Conservation (phyloP, 2,797 vertebrate genomes). For the Dallia pectoralis region DNA sequence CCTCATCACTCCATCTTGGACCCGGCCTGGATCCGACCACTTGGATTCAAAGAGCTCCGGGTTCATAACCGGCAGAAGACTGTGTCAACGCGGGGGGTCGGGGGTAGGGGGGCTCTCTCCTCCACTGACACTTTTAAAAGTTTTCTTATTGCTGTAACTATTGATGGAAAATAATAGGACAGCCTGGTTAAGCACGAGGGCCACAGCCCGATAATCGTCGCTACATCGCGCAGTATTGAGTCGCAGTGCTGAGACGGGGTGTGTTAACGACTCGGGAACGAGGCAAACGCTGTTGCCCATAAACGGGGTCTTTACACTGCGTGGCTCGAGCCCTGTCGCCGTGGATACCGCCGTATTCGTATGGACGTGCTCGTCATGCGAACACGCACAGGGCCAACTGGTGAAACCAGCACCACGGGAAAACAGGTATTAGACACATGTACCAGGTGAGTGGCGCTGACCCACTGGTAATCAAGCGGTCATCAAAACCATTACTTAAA, state of each 20-base stretch:
- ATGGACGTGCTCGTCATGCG: background rate
- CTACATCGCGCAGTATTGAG: background rate
- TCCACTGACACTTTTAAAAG: background rate
- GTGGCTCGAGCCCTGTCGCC: background rate
- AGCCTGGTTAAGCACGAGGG: background rate
- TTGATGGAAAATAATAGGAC: no score
- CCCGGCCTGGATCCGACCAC: background rate
- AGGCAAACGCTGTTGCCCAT: constrained; percentile 5
- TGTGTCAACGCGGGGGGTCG: background rate
- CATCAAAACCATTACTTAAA: constrained; percentile 54
- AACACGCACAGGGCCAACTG: background rate
- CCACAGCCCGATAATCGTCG: background rate
- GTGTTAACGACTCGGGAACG: background rate
- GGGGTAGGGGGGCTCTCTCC: background rate
- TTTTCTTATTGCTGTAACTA: background rate
- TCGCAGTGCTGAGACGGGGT: background rate
- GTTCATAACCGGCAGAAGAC: background rate
- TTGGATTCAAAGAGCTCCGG: background rate
- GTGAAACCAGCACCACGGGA: constrained; percentile 15
- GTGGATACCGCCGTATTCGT: background rate
- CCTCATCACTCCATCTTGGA: constrained; percentile 1
- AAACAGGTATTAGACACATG: constrained; percentile 32
- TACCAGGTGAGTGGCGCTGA: constrained; percentile 17
- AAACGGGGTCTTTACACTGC: background rate
- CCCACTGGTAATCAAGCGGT: constrained; percentile 44